These are phyloP conservation scores for Philereme transversata DNA, from an alignment of 2,888 invertebrate genomes.

Conservation along the genomic window DNA sequence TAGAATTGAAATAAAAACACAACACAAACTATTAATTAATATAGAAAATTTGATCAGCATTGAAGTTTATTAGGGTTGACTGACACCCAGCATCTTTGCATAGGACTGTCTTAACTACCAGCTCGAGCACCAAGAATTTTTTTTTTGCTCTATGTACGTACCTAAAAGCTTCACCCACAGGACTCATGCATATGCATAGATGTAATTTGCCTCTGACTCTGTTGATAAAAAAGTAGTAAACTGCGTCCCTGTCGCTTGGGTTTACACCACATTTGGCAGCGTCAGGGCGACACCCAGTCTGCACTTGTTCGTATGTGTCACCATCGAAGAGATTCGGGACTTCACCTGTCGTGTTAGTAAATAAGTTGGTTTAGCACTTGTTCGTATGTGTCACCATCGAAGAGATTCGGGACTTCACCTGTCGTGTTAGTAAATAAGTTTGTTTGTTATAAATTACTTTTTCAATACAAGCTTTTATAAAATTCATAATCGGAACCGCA, in stretches of 20 bases:
- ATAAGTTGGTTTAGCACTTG: too few relatives aligned
- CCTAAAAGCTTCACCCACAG: slow-evolving; percentile 94
- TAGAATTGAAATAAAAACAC: too few relatives aligned
- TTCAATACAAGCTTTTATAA: too few relatives aligned
- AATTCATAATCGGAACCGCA: too few relatives aligned
- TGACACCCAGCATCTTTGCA: too few relatives aligned
- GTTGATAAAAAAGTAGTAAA: slow-evolving; percentile 93
- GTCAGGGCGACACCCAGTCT: slow-evolving; percentile 88
- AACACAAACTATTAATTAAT: too few relatives aligned
- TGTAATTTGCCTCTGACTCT: slow-evolving; percentile 93
- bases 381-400: slow-evolving; percentile 93
- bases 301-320: slow-evolving; percentile 93
- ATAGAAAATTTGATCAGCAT: too few relatives aligned
- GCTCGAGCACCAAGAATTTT: too few relatives aligned
- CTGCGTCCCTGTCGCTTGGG: slow-evolving; percentile 89
- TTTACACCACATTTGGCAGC: slow-evolving; percentile 88
- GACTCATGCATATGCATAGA: slow-evolving; percentile 95
- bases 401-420: slow-evolving; percentile 96
- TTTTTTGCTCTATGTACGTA: slow-evolving; percentile 43
- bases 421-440: slow-evolving; percentile 10
- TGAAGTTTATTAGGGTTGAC: too few relatives aligned
- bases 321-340: slow-evolving; percentile 95
- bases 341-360: slow-evolving; percentile 84
- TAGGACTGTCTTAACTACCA: too few relatives aligned
- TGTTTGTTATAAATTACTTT: too few relatives aligned